A percentile compares a stretch with the other conserved stretches of the same genome.
These are phyloP conservation scores for Phenganax marumi DNA, from an alignment of 92 coral and sea anemone species.

Conservation along the genomic window DNA sequence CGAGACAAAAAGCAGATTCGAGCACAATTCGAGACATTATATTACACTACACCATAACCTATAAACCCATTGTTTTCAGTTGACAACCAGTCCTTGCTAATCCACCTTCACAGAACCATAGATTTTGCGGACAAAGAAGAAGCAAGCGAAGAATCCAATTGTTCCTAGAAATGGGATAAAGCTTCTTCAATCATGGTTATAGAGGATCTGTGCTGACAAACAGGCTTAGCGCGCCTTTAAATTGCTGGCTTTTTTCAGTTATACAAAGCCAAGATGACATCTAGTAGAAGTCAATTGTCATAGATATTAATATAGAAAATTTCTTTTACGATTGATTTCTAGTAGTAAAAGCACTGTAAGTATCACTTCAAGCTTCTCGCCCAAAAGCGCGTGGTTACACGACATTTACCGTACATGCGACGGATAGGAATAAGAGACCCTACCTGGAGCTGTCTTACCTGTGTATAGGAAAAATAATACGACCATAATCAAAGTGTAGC, in stretches of 20 bases:
- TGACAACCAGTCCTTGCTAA: neutral
- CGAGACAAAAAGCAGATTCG: neutral
- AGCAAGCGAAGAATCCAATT: conserved; percentile 94
- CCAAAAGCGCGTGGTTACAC: too few species aligned
- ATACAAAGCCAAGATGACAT: too few species aligned
- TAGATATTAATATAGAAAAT: too few species aligned
- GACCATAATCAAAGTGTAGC: conserved; percentile 92
- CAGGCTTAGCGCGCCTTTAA: too few species aligned
- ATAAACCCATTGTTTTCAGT: neutral
- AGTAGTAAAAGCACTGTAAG: too few species aligned
- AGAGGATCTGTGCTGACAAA: too few species aligned
- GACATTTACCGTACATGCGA: too few species aligned
- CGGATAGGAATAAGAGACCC: too few species aligned
- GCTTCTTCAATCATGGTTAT: neutral
- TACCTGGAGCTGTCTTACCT: conserved; percentile 74
- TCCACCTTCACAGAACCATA: conserved; percentile 92
- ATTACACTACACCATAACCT: neutral
- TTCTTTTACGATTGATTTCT: too few species aligned
- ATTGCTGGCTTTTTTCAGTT: too few species aligned
- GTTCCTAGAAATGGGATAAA: conserved; percentile 57
- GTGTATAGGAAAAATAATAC: conserved; percentile 84
- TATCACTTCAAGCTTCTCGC: too few species aligned
- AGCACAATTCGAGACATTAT: neutral
- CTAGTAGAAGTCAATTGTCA: too few species aligned
- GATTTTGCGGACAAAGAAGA: conserved; percentile 92